phyloP scores from a whole-genome alignment of 2,797 vertebrate species.

The Mormyrus hasselquistii region DNA sequence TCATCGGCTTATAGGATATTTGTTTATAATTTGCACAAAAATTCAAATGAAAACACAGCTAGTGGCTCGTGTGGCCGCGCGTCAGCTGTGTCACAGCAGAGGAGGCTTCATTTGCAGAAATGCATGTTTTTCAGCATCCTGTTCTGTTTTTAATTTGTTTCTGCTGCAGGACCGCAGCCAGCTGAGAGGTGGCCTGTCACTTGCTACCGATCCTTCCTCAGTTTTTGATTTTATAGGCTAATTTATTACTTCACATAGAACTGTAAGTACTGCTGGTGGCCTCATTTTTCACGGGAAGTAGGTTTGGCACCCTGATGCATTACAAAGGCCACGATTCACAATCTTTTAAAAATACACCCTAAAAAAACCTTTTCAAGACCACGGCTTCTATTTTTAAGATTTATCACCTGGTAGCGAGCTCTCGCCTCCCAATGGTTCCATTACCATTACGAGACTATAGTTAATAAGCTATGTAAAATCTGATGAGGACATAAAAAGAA shows the following conservation, averaged over 20 bases:
- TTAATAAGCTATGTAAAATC: neutral
- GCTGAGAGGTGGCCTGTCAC: neutral
- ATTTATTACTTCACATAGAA: neutral
- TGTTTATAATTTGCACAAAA: neutral
- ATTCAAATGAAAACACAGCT: neutral
- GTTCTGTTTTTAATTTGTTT: neutral
- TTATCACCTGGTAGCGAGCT: neutral
- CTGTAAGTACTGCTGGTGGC: neutral
- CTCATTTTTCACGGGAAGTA: slow-evolving; percentile 1
- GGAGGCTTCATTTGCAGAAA: neutral
- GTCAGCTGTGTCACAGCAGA: neutral
- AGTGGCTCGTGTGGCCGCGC: neutral
- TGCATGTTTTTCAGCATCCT: neutral
- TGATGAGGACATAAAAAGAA: neutral
- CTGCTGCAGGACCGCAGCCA: neutral
- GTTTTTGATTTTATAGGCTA: slow-evolving; percentile 8
- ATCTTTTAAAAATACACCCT: slow-evolving; percentile 6
- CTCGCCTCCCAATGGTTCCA: neutral
- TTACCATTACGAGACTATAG: neutral
- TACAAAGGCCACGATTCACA: slow-evolving; percentile 4
- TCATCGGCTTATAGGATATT: neutral
- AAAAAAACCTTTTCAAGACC: slow-evolving; percentile 12
- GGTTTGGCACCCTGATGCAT: slow-evolving; percentile 9
- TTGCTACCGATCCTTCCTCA: neutral
- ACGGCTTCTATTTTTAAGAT: slow-evolving; percentile 1